A percentile compares a stretch with the other conserved stretches of the same genome.
Evolutionary conservation across 2,113 vertebrate genomes (phyloP).

Genomic region (Vanacampus margaritifer): DNA sequence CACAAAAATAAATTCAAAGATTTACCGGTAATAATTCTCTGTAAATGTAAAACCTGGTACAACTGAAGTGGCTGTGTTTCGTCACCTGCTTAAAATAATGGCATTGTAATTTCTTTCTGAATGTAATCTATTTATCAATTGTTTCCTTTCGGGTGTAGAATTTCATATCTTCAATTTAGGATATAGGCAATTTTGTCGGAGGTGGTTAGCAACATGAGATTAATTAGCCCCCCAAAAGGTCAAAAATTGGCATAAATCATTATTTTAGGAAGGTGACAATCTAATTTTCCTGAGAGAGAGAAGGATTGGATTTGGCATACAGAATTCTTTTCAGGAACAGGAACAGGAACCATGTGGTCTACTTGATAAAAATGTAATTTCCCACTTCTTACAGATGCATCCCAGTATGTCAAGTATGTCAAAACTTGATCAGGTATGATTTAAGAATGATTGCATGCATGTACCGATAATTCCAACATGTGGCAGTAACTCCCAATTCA

Average conservation of each 20-base stretch:
- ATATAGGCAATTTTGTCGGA: not conserved
- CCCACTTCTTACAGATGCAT: slow-evolving; percentile 77
- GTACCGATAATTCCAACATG: not conserved
- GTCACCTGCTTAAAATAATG: not conserved
- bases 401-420: slow-evolving; percentile 87
- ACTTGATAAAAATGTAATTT: slow-evolving; percentile 36
- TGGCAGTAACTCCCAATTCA: not conserved
- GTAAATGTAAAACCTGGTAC: slow-evolving; percentile 2
- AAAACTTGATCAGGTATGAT: slow-evolving; percentile 89
- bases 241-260: not conserved
- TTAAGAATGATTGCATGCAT: slow-evolving; percentile 1
- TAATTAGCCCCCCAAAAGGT: too few species aligned
- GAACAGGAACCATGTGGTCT: slow-evolving; percentile 28
- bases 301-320: slow-evolving; percentile 23
- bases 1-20: not conserved
- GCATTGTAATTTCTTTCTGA: not conserved
- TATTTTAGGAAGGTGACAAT: not conserved
- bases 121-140: not conserved
- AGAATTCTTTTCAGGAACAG: slow-evolving; percentile 50
- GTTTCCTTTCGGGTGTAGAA: not conserved
- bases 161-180: not conserved
- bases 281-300: slow-evolving; percentile 26
- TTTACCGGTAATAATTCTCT: slow-evolving; percentile 22
- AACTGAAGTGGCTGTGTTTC: not conserved
- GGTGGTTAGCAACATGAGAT: not conserved